Base-by-base conservation (phyloP, 2,113 vertebrate species). In the Trematocara variabile region DNA sequence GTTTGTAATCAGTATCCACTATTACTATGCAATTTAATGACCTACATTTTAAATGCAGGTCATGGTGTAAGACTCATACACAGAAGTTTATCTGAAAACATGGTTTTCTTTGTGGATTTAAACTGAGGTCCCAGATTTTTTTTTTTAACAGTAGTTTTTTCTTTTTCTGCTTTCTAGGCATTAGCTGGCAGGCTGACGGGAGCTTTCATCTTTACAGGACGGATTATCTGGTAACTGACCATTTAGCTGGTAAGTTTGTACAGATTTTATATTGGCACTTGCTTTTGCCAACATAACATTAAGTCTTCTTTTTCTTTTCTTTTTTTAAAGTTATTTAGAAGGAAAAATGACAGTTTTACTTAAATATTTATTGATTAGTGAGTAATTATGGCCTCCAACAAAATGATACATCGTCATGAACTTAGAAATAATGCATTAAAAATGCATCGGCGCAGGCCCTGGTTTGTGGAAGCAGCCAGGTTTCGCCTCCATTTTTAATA, bases 191-290 rank as follows among this genome's bases (percentile, higher is more conserved):
- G 98, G 98, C 98, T 99, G 97, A 99, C 97, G 95, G 93, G 92
- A 91, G 96, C 96, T 92, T 96, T 93, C 96, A 95, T 95, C 96
- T 96, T 97, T 97, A 97, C 98, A 96, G 98, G 99, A 99, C 98
- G 99, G 99, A 99, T 98, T 97, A 97, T 97, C 98, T 98, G 99
- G 98, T 98, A 99, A 97, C 97, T 97, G 99, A 99, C 99, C 99
- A 96, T 97, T 99, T 98, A 97, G 98, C 98, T 99, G 98, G 98
- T 99, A 96, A 98, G 98, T 95, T 90, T 56, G 58, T 53, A 75
- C 5, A n/a, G n/a, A 37, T 20, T 73, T 65, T 73, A 18, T 65
- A 16, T 81, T 7, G n/a, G 20, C 8, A 80, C 13, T 46, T 46
- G 16, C 33, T 12, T 63, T 63, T 37, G 33, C 18, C 58, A 63